A percentile compares a stretch with the other conserved stretches of the same genome.
Evolutionary conservation across 2,888 invertebrate genomes (phyloP).

Genomic region (Ceraclea dissimilis): DNA sequence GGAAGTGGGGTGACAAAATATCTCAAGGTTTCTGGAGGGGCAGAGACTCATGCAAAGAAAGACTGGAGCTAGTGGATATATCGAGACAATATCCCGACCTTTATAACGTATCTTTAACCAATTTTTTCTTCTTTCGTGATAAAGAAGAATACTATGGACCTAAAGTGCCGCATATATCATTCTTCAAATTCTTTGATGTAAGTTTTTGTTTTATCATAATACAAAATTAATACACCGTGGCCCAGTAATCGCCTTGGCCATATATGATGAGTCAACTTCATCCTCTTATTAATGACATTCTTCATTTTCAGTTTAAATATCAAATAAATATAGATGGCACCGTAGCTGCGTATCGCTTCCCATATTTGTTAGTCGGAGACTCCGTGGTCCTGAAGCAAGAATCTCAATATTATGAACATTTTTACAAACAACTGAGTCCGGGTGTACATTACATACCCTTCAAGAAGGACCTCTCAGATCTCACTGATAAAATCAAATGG

Average conservation of each 20-base stretch:
- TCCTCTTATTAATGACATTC: background rate
- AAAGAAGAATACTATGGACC: slow-evolving; percentile 81
- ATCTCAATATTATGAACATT: slow-evolving; percentile 92
- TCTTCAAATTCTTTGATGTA: slow-evolving; percentile 92
- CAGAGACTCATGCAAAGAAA: slow-evolving; percentile 79
- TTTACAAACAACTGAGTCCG: slow-evolving; percentile 69
- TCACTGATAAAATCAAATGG: slow-evolving; percentile 72
- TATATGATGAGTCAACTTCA: no score
- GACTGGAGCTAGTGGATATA: slow-evolving; percentile 75
- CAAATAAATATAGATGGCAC: slow-evolving; percentile 93
- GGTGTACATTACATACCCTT: slow-evolving; percentile 80
- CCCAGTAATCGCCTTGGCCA: no score
- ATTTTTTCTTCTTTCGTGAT: slow-evolving; percentile 92
- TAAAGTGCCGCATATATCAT: slow-evolving; percentile 74
- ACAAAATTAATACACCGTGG: no score
- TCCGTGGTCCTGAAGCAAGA: slow-evolving; percentile 86
- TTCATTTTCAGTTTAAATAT: slow-evolving; percentile 79
- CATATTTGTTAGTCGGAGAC: slow-evolving; percentile 84
- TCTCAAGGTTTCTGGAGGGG: slow-evolving; percentile 86
- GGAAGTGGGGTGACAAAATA: slow-evolving; percentile 65
- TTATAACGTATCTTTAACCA: slow-evolving; percentile 86
- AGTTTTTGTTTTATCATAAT: slow-evolving; percentile 32
- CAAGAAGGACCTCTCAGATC: slow-evolving; percentile 69
- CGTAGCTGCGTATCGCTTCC: slow-evolving; percentile 91
- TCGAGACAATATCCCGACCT: slow-evolving; percentile 74